Percentiles rank a stretch among this genome's conserved stretches.
Evolutionary conservation across 2,888 invertebrate species (phyloP).

Genomic region (Rotaria magnacalcarata): DNA sequence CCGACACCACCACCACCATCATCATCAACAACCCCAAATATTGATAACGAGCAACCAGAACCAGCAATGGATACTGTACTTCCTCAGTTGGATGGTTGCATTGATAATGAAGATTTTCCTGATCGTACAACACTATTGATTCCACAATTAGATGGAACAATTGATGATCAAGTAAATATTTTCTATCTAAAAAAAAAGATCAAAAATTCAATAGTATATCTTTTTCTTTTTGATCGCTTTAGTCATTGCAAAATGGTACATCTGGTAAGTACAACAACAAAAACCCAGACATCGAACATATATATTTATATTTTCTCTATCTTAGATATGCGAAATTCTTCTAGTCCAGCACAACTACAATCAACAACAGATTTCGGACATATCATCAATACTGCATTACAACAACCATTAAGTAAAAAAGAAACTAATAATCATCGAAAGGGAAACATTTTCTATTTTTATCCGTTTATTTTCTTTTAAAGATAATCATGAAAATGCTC

Average conservation of each 20-base stretch:
- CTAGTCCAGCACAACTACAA: background rate
- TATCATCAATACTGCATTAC: background rate
- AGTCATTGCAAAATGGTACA: background rate
- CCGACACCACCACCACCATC: too few relatives aligned
- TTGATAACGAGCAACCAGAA: background rate
- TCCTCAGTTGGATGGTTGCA: background rate
- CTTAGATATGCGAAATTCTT: background rate
- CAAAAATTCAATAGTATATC: too few relatives aligned
- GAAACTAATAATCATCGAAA: too few relatives aligned
- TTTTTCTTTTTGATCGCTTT: background rate
- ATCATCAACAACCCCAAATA: background rate
- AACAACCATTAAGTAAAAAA: background rate
- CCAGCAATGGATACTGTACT: background rate
- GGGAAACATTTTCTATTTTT: too few relatives aligned
- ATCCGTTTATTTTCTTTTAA: too few relatives aligned
- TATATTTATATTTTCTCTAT: too few relatives aligned
- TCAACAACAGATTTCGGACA: background rate
- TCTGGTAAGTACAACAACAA: background rate
- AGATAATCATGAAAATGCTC: background rate
- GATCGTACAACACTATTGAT: too few relatives aligned
- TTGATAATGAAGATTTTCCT: background rate
- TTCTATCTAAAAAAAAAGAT: background rate
- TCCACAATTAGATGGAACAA: background rate
- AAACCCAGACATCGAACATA: background rate
- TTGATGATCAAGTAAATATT: background rate